Base-by-base conservation (phyloP, 2,888 invertebrate species). In the Anodontia alba region DNA sequence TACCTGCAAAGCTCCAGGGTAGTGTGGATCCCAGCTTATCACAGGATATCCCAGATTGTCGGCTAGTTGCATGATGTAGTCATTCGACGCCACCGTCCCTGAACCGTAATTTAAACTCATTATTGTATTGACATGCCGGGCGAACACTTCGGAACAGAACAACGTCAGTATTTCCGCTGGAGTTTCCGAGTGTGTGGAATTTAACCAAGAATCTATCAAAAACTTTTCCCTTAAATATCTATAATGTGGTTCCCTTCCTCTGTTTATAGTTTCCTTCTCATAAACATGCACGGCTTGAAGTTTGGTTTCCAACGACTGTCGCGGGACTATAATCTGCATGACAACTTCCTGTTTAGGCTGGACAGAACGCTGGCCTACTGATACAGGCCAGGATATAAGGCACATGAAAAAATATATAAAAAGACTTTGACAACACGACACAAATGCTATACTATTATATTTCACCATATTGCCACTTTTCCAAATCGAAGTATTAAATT, bases 11-110 rank as follows among this genome's bases (percentile, higher is more conserved):
- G 89, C 87, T 42, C 87, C 84, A 1, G 88, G 85, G 62, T 83
- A 87, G 62, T 89, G 76, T 0, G 90, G 87, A 66, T 90, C 88
- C 90, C 90, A 90, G 29, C 87, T 87, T 36, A 90, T 87, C 3
- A 89, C 87, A 10, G 90, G 90, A 38, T 86, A 86, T 67, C 88
- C 88, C 10, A 90, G 73, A 51, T 81, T 76, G 10, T 83, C 80
- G 12, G 89, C 86, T 20, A 90, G 75, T 68, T 84, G 78, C 46
- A 88, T 68, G 20, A 90, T 85, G 72, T 88, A 89, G 68, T 83
- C 85, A 49, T 85, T 84, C 8, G 87, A 79, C 15, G 89, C 70
- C 36, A 79, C 77, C 15, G 75, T 76, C 31, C 69, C 80, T 20
- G 75, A 68, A 10, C 80, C 83, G 68, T 83, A 74, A 43, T 90